Conservation (phyloP, 2,797 vertebrate species). For the Coregonus sp. region DNA sequence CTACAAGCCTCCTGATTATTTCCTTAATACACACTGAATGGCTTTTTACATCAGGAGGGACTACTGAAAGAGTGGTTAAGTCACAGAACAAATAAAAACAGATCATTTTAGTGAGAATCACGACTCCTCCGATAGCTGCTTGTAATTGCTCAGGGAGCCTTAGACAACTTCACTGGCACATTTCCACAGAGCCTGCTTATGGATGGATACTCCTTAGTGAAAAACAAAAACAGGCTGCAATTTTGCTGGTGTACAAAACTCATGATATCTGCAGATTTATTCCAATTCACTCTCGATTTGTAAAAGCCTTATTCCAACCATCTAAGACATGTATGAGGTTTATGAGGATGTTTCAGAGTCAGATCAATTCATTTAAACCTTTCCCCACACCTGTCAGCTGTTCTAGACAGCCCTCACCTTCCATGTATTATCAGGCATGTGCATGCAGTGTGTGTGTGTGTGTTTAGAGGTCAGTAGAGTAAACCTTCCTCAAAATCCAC, state of each 20-base stretch:
- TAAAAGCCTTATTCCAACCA: not conserved
- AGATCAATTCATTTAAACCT: too few relatives aligned
- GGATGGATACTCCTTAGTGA: not conserved
- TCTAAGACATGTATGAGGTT: not conserved
- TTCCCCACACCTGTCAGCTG: too few relatives aligned
- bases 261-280: not conserved
- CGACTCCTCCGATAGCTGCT: conserved; percentile 42
- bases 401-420: too few relatives aligned
- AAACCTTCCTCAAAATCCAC: conserved; percentile 42
- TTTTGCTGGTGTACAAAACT: conserved; percentile 18
- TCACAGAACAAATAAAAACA: conserved; percentile 63
- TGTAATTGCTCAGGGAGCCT: conserved; percentile 52
- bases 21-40: conserved; percentile 21
- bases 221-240: conserved; percentile 34
- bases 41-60: conserved; percentile 55
- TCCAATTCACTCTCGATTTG: conserved; percentile 25
- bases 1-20: conserved; percentile 61
- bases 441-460: not conserved
- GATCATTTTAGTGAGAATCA: conserved; percentile 53
- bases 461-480: not conserved
- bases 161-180: conserved; percentile 26
- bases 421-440: too few relatives aligned
- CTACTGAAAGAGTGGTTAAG: conserved; percentile 40
- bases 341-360: too few relatives aligned
- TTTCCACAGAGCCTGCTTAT: not conserved